phyloP scores from a whole-genome alignment of 2,113 vertebrate genomes.

The Pterocles burchelli region DNA sequence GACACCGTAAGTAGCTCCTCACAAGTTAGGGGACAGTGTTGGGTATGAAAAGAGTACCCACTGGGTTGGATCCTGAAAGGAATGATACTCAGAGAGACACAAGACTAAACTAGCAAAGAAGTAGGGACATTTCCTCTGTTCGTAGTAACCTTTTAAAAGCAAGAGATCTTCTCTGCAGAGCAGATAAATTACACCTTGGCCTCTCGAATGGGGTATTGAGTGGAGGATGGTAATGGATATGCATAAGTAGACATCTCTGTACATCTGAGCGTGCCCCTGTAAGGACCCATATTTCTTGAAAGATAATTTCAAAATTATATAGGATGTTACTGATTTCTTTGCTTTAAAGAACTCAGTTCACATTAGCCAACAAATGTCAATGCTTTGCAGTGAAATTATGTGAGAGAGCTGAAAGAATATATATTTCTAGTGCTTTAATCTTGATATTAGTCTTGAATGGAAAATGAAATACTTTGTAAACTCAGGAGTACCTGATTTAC shows the following conservation, averaged over 20 bases:
- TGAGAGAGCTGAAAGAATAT: background rate
- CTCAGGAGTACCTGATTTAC: background rate
- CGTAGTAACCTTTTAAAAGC: background rate
- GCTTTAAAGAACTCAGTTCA: background rate
- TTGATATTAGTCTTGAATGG: background rate
- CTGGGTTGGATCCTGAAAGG: background rate
- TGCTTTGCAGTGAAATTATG: background rate
- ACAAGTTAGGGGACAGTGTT: background rate
- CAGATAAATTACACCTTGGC: background rate
- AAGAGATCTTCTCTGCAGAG: background rate
- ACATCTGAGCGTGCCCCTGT: background rate
- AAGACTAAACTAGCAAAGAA: constrained; percentile 1
- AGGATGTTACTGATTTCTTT: background rate
- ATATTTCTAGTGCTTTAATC: background rate
- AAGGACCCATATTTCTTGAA: background rate
- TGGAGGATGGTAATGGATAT: background rate
- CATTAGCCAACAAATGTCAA: background rate
- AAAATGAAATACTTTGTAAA: background rate
- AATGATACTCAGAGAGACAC: background rate
- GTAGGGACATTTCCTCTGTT: background rate
- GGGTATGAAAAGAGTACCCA: background rate
- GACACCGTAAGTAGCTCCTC: background rate
- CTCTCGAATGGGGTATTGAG: background rate
- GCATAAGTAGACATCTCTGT: background rate
- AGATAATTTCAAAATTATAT: background rate